Evolutionary conservation across 2,113 vertebrate genomes (phyloP).

Genomic region (Corynorhinus townsendii): DNA sequence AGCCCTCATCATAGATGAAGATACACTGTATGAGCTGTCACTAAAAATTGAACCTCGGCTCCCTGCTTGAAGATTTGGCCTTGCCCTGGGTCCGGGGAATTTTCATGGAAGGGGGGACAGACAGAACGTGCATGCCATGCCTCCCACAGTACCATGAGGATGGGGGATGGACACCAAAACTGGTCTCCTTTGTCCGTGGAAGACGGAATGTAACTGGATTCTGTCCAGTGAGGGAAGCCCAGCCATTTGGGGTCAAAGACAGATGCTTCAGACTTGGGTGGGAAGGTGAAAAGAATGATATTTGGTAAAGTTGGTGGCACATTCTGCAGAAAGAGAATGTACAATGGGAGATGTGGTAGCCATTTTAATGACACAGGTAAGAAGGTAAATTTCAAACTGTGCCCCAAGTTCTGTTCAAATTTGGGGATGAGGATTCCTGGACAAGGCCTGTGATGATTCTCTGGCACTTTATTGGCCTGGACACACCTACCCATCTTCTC

Average conservation of each 20-base stretch:
- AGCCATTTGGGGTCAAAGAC: slow-evolving; percentile 57
- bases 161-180: neutral
- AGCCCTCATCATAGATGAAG: slow-evolving; percentile 96
- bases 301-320: slow-evolving; percentile 29
- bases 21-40: slow-evolving; percentile 96
- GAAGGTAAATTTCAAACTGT: neutral
- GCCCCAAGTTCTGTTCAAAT: slow-evolving; percentile 2
- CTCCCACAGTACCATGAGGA: slow-evolving; percentile 39
- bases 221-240: slow-evolving; percentile 52
- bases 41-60: slow-evolving; percentile 97
- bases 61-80: slow-evolving; percentile 87
- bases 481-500: slow-evolving; percentile 2
- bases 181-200: slow-evolving; percentile 64
- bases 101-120: slow-evolving; percentile 37
- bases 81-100: slow-evolving; percentile 43
- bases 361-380: neutral
- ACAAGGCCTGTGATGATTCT: neutral
- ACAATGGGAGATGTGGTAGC: slow-evolving; percentile 35
- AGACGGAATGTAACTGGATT: slow-evolving; percentile 54
- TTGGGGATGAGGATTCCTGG: neutral
- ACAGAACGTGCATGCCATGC: slow-evolving; percentile 66
- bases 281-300: slow-evolving; percentile 28
- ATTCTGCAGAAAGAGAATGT: slow-evolving; percentile 1
- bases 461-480: slow-evolving; percentile 24
- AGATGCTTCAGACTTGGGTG: slow-evolving; percentile 43